Evolutionary conservation across 2,888 invertebrate species (phyloP).

Genomic region (Sesia bembeciformis): DNA sequence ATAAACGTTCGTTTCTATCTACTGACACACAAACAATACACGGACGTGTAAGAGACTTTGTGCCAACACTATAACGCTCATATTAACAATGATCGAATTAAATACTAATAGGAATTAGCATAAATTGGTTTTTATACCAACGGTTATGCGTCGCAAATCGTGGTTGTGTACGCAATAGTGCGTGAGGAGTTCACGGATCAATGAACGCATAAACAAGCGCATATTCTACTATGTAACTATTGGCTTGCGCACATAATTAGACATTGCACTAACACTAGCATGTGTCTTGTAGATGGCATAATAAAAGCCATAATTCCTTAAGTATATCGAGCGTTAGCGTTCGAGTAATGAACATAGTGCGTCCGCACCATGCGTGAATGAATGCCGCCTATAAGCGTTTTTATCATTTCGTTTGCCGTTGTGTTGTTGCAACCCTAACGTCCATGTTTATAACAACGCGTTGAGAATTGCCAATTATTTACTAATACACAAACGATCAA

Average conservation of each 20-base stretch:
- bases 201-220: constrained; percentile 10
- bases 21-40: too few relatives aligned
- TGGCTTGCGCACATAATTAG: background rate
- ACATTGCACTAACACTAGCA: too few relatives aligned
- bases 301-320: too few relatives aligned
- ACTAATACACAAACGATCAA: background rate
- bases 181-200: constrained; percentile 12
- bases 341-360: background rate
- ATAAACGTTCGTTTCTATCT: too few relatives aligned
- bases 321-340: too few relatives aligned
- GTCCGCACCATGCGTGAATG: constrained; percentile 1
- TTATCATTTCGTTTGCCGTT: background rate
- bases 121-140: background rate
- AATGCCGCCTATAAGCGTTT: constrained; percentile 1
- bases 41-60: too few relatives aligned
- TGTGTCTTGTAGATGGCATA: too few relatives aligned
- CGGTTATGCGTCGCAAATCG: constrained; percentile 8
- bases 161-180: constrained; percentile 6
- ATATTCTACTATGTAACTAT: background rate
- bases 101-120: background rate
- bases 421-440: background rate
- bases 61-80: too few relatives aligned
- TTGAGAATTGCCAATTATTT: background rate
- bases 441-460: background rate
- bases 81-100: too few relatives aligned